phyloP scores from a whole-genome alignment of 2,888 invertebrate species.

The Gymnoscelis rufifasciata region DNA sequence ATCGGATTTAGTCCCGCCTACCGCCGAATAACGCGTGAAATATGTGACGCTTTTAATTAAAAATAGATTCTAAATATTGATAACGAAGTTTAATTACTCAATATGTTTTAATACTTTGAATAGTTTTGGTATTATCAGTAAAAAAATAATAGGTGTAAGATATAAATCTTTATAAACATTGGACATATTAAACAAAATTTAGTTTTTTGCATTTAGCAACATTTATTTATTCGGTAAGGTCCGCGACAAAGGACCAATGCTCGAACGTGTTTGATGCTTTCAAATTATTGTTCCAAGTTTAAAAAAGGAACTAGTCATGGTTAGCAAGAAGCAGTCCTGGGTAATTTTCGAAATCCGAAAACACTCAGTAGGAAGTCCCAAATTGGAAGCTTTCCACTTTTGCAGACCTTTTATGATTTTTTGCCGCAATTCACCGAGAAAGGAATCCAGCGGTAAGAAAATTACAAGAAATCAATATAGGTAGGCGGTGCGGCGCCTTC shows the following conservation, averaged over 20 bases:
- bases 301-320: conserved; percentile 1
- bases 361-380: conserved; percentile 22
- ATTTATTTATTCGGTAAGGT: too few species aligned
- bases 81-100: conserved; percentile 70
- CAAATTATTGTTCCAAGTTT: too few species aligned
- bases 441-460: conserved; percentile 56
- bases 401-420: conserved; percentile 40
- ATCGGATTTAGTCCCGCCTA: conserved; percentile 58
- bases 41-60: conserved; percentile 78
- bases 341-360: conserved; percentile 5
- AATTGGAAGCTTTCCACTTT: conserved; percentile 27
- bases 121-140: conserved; percentile 10
- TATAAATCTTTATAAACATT: too few species aligned
- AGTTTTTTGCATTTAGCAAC: too few species aligned
- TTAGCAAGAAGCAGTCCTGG: neutral
- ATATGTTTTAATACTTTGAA: conserved; percentile 46
- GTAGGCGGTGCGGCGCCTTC: conserved; percentile 70
- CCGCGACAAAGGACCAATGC: too few species aligned
- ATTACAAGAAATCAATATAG: conserved; percentile 73
- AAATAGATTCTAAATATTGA: conserved; percentile 69
- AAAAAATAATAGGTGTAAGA: neutral
- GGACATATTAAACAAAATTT: too few species aligned
- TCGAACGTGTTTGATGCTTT: too few species aligned
- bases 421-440: conserved; percentile 54
- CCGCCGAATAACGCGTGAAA: conserved; percentile 73